Evolutionary conservation across 2,888 invertebrate species (phyloP), one percentile per base, ranked within the genome.

Genomic region (Temnothorax rugatulus): DNA sequence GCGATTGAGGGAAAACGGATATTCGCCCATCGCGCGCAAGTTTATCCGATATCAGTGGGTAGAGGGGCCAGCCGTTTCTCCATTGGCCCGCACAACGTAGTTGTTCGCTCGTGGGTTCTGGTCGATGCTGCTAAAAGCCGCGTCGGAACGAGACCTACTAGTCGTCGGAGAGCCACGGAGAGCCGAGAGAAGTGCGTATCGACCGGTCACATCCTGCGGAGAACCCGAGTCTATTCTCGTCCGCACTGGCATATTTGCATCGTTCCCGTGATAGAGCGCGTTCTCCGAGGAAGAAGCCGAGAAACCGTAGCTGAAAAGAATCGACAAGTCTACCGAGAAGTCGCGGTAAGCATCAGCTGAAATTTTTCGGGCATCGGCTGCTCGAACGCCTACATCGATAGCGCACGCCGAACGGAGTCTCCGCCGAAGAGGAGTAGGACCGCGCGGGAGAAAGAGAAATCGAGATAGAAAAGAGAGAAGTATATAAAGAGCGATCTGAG

Each of bases 51-150:
- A 75, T 82, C 9, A n/a, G 2, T 7, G 41, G 79, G 82, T 85
- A 75, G 90, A 87, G 86, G 89, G 89, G 90, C 9, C 15, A 59
- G 73, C 25, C 38, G n/a, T 34, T n/a, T 29, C 15, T 50, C 47
- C 50, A 89, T 90, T 89, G 89, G 89, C n/a, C 59, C 82, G 75
- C 21, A 73, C 68, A 44, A 71, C 76, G 76, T 84, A 88, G 86
- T 84, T 34, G 90, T 86, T 82, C 74, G 69, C 61, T 84, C 73
- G 84, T 84, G 86, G 81, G 88, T 88, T 88, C 91, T 89, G 93
- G 90, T 93, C 93, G 93, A 93, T 93, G 92, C 83, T 90, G 87
- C 91, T 93, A 93, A 92, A 93, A 93, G 93, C 91, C 90, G 91
- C 83, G 87, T 90, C 90, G 84, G 87, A 89, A 86, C 90, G 88